Percentiles rank a stretch among this genome's conserved stretches.
These are phyloP conservation scores for Oxyruncus cristatus DNA, from an alignment of 2,113 vertebrate genomes.

Conservation along the genomic window DNA sequence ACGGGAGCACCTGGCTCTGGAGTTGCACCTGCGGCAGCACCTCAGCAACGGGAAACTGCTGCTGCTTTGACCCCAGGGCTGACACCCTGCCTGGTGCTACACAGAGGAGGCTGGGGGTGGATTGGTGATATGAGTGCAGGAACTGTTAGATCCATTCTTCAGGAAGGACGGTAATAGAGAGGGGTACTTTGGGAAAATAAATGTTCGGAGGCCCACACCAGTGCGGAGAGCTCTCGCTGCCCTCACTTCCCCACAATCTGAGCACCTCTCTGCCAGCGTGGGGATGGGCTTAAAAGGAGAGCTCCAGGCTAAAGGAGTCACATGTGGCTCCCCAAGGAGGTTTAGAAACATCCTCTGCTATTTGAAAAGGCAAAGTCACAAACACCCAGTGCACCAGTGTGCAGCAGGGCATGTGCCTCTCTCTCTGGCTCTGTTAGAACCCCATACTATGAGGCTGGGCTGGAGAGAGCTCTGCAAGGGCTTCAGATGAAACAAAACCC, in stretches of 20 bases:
- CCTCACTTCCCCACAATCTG: neutral
- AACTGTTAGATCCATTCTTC: neutral
- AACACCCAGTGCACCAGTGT: fast-evolving
- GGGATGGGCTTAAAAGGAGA: neutral
- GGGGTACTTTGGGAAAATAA: neutral
- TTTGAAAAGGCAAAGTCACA: neutral
- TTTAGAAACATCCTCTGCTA: neutral
- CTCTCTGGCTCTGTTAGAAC: neutral
- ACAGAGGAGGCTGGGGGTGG: neutral
- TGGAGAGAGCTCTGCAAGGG: neutral
- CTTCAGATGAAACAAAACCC: fast-evolving
- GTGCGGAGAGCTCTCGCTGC: fast-evolving
- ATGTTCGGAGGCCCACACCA: neutral
- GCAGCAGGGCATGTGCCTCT: neutral
- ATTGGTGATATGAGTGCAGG: neutral
- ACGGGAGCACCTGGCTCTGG: fast-evolving
- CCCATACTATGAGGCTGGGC: fast-evolving
- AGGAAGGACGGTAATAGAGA: neutral
- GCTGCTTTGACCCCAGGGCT: neutral
- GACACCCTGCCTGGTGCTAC: neutral
- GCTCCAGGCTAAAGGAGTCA: neutral
- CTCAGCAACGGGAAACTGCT: neutral
- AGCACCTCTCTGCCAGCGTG: neutral
- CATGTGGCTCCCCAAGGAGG: fast-evolving
- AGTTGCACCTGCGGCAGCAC: neutral